Evolutionary conservation across 2,113 vertebrate genomes (phyloP).

Genomic region (Dunckerocampus dactyliophorus): DNA sequence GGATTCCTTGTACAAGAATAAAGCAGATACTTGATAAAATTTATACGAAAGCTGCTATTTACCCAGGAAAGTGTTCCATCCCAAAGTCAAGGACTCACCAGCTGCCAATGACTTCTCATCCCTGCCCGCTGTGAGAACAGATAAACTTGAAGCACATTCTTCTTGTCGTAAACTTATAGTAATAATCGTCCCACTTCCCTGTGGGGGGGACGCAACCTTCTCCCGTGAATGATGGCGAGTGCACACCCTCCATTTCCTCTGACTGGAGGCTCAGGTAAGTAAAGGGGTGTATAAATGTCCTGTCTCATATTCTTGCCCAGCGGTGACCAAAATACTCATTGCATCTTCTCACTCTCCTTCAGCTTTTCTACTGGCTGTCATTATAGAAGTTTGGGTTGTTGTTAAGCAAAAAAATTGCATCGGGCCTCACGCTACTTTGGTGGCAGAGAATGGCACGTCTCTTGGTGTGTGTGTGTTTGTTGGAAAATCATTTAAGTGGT

Average conservation of each 20-base stretch:
- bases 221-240: slow-evolving; percentile 26
- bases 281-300: slow-evolving; percentile 38
- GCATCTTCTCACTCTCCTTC: slow-evolving; percentile 14
- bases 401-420: slow-evolving; percentile 4
- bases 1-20: too few species aligned
- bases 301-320: slow-evolving; percentile 29
- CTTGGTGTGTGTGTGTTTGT: slow-evolving; percentile 7
- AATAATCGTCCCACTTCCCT: slow-evolving; percentile 30
- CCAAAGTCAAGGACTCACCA: slow-evolving; percentile 4
- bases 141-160: slow-evolving; percentile 23
- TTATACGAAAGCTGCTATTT: too few species aligned
- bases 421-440: not conserved
- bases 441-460: not conserved
- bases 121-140: slow-evolving; percentile 1
- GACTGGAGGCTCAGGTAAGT: slow-evolving; percentile 25
- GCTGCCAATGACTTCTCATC: slow-evolving; percentile 5
- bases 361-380: slow-evolving; percentile 15
- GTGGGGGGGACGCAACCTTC: slow-evolving; percentile 30
- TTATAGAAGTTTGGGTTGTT: slow-evolving; percentile 1
- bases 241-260: slow-evolving; percentile 35
- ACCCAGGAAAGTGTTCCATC: not conserved
- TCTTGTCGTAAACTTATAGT: slow-evolving; percentile 27
- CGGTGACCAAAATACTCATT: slow-evolving; percentile 15
- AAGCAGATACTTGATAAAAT: too few species aligned
- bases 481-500: slow-evolving; percentile 11